phyloP scores from a whole-genome alignment of 1,140 invertebrate species.

The Bombus polaris region DNA sequence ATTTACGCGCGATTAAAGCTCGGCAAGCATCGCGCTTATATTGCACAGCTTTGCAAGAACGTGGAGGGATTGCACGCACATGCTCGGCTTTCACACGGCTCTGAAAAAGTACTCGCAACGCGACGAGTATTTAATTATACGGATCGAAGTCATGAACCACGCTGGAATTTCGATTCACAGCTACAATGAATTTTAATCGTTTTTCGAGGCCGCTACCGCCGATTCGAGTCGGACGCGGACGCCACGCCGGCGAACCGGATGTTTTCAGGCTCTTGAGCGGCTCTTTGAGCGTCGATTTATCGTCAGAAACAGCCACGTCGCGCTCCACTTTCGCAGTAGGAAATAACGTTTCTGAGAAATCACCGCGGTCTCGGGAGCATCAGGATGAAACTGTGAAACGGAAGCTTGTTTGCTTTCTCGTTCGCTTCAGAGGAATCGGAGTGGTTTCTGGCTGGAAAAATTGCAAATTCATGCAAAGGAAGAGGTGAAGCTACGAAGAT shows the following conservation, averaged over 20 bases:
- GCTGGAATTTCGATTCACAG: conserved; percentile 36
- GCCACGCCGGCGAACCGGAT: not conserved
- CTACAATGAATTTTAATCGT: not conserved
- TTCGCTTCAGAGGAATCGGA: not conserved
- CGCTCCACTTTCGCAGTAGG: not conserved
- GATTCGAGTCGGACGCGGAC: not conserved
- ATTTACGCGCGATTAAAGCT: not conserved
- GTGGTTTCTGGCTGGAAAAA: not conserved
- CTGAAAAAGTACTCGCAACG: not conserved
- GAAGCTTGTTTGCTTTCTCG: conserved; percentile 1
- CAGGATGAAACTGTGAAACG: not conserved
- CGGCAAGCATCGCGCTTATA: no score
- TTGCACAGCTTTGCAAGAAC: not conserved
- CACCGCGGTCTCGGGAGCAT: conserved; percentile 15
- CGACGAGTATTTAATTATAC: conserved; percentile 60
- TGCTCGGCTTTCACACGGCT: not conserved
- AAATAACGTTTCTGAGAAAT: conserved; percentile 30
- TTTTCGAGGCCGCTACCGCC: no score
- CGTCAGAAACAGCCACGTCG: not conserved
- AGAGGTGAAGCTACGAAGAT: not conserved
- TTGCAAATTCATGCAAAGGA: conserved; percentile 7
- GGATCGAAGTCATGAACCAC: conserved; percentile 33
- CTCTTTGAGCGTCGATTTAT: conserved; percentile 23
- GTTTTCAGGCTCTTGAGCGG: not conserved
- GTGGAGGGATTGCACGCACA: conserved; percentile 24